A percentile compares a stretch with the other conserved stretches of the same genome.
phyloP scores from a whole-genome alignment of 2,888 invertebrate genomes.

The Pseudolycoriella hygida region DNA sequence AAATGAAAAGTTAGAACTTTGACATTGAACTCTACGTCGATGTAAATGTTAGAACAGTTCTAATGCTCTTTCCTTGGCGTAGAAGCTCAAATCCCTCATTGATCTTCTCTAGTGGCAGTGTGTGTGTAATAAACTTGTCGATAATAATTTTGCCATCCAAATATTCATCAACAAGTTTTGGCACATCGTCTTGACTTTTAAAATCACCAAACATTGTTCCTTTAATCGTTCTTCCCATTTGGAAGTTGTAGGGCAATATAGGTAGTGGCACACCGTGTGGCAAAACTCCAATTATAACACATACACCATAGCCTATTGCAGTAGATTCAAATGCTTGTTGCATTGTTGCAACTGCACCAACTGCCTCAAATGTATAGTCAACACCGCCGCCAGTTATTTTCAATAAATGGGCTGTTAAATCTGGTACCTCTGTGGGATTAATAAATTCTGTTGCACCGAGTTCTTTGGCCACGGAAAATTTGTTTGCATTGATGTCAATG shows the following conservation, averaged over 20 bases:
- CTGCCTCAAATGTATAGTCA: too few relatives aligned
- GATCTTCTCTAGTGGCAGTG: conserved; percentile 57
- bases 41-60: conserved; percentile 24
- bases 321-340: too few relatives aligned
- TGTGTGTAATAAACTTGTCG: conserved; percentile 84
- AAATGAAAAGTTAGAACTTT: too few relatives aligned
- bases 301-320: too few relatives aligned
- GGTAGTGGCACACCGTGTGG: too few relatives aligned
- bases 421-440: conserved; percentile 42
- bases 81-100: conserved; percentile 87
- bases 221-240: conserved; percentile 94
- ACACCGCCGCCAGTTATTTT: too few relatives aligned
- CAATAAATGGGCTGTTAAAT: conserved; percentile 34
- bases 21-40: too few relatives aligned
- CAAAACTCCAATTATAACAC: too few relatives aligned
- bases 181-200: conserved; percentile 35
- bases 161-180: conserved; percentile 75
- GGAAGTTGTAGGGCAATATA: conserved; percentile 73
- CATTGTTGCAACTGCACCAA: too few relatives aligned
- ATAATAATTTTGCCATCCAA: conserved; percentile 63
- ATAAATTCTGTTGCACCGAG: conserved; percentile 92
- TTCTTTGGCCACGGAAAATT: conserved; percentile 56
- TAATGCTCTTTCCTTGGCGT: conserved; percentile 61
- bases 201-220: conserved; percentile 73
- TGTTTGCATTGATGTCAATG: conserved; percentile 67